These are phyloP conservation scores for Malthinus flaveolus DNA, from an alignment of 2,888 invertebrate genomes.

Conservation along the genomic window DNA sequence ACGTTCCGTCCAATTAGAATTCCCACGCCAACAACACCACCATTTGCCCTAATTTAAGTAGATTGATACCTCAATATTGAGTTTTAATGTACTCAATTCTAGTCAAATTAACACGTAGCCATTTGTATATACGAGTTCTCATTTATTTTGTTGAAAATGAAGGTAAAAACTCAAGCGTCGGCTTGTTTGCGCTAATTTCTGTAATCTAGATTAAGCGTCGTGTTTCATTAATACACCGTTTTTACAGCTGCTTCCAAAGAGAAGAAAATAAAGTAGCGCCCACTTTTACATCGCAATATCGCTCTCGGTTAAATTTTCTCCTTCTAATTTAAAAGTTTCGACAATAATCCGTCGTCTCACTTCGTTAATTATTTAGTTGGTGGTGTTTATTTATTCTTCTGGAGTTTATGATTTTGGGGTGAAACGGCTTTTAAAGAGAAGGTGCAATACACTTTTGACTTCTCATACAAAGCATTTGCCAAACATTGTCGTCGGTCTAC, in stretches of 20 bases:
- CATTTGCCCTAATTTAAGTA: conserved; percentile 18
- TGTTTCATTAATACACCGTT: conserved; percentile 20
- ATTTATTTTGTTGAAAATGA: conserved; percentile 6
- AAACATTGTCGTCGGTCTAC: too few relatives aligned
- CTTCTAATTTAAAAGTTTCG: too few relatives aligned
- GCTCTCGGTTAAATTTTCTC: neutral
- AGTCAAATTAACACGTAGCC: conserved; percentile 1
- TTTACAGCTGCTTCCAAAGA: conserved; percentile 11
- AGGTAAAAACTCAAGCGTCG: conserved; percentile 6
- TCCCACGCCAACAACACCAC: too few relatives aligned
- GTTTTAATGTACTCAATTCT: conserved; percentile 1
- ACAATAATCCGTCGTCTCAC: too few relatives aligned
- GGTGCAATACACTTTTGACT: too few relatives aligned
- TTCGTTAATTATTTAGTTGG: too few relatives aligned
- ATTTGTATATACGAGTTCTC: neutral
- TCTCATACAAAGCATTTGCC: too few relatives aligned
- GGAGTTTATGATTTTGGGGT: too few relatives aligned
- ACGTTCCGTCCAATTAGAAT: too few relatives aligned
- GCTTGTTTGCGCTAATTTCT: conserved; percentile 19
- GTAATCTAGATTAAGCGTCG: conserved; percentile 19
- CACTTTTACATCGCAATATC: conserved; percentile 5
- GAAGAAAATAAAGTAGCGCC: conserved; percentile 16
- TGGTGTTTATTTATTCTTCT: too few relatives aligned
- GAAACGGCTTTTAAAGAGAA: too few relatives aligned
- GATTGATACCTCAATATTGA: conserved; percentile 9